phyloP scores from a whole-genome alignment of 2,797 vertebrate species.

The Dermochelys coriacea region DNA sequence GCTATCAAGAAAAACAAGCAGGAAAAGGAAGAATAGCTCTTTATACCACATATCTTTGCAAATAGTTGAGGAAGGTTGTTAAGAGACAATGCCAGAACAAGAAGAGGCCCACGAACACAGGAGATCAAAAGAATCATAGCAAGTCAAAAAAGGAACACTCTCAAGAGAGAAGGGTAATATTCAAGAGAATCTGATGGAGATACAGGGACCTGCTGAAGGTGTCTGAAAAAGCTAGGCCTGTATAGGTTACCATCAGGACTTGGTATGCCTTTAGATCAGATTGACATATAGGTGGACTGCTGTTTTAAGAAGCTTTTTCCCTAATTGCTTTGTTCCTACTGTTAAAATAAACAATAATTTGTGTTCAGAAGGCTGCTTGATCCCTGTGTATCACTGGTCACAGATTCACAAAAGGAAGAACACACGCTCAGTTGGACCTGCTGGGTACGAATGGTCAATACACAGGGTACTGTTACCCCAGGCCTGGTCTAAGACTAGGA shows the following conservation, averaged over 20 bases:
- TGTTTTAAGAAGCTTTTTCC: background rate
- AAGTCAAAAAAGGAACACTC: background rate
- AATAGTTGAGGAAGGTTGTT: background rate
- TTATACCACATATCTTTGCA: background rate
- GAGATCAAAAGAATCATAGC: background rate
- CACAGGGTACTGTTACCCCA: background rate
- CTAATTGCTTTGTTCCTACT: background rate
- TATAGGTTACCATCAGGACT: background rate
- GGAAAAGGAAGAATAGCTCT: background rate
- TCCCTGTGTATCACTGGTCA: rapidly evolving
- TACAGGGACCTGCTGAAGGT: background rate
- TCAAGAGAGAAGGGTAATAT: background rate
- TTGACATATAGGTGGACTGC: background rate
- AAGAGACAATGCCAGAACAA: background rate
- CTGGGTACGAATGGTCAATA: background rate
- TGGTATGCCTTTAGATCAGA: background rate
- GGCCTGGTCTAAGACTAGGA: background rate
- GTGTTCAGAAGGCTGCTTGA: background rate
- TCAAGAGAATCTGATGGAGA: conserved; percentile 10
- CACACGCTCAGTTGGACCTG: background rate
- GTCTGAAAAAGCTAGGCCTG: background rate
- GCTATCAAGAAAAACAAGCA: background rate
- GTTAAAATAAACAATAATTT: background rate
- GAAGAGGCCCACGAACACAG: background rate
- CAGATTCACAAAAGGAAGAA: background rate